A percentile compares a stretch with the other conserved stretches of the same genome.
These are phyloP conservation scores for Anguilla megastoma DNA, from an alignment of 2,797 vertebrate species.

Conservation along the genomic window DNA sequence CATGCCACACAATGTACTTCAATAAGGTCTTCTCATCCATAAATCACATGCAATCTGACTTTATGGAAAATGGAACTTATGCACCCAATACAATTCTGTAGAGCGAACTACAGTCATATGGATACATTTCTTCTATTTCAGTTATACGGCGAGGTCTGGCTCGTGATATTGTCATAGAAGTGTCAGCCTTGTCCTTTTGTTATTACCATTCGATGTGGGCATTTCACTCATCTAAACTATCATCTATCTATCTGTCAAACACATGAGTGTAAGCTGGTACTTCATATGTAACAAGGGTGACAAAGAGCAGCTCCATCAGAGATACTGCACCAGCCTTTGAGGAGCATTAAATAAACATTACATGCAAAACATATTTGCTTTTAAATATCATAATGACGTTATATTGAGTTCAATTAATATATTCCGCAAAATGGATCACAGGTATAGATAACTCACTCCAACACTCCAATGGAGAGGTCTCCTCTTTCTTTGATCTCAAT, in stretches of 20 bases:
- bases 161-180: conserved; percentile 59
- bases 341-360: not conserved
- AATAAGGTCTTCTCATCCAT: conserved; percentile 25
- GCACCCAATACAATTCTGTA: conserved; percentile 1
- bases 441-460: not conserved
- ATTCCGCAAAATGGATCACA: not conserved
- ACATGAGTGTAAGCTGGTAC: not conserved
- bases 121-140: conserved; percentile 48
- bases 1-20: conserved; percentile 31
- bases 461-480: not conserved
- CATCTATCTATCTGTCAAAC: not conserved
- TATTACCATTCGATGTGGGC: conserved; percentile 54
- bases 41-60: conserved; percentile 26
- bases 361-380: not conserved
- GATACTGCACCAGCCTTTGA: not conserved
- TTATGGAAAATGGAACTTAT: conserved; percentile 17
- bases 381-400: not conserved
- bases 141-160: conserved; percentile 58
- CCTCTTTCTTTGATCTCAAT: not conserved
- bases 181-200: conserved; percentile 69
- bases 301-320: not conserved
- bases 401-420: not conserved
- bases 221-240: conserved; percentile 61
- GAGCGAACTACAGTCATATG: conserved; percentile 20
- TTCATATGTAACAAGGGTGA: not conserved